phyloP scores from a whole-genome alignment of 2,888 invertebrate species.

The Ceramica pisi region DNA sequence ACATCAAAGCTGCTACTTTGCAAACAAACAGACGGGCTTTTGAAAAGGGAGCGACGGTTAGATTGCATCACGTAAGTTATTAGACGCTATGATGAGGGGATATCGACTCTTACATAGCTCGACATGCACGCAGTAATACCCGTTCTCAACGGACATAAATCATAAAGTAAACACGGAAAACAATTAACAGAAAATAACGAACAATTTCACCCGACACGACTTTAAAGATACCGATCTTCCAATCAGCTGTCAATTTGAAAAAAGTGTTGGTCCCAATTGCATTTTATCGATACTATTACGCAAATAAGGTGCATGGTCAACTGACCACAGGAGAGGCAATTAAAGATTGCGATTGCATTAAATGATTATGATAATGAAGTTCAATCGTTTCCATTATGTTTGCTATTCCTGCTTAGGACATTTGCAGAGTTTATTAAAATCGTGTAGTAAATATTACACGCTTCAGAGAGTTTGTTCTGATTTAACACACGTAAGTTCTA shows the following conservation, averaged over 20 bases:
- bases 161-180: constrained; percentile 72
- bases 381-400: constrained; percentile 44
- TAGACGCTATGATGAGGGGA: constrained; percentile 59
- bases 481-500: constrained; percentile 46
- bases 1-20: constrained; percentile 52
- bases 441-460: constrained; percentile 48
- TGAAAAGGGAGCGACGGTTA: constrained; percentile 55
- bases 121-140: constrained; percentile 60
- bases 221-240: constrained; percentile 74
- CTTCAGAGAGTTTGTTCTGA: constrained; percentile 46
- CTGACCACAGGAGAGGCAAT: constrained; percentile 44
- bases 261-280: constrained; percentile 57
- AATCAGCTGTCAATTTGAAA: constrained; percentile 76
- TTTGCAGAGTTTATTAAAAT: constrained; percentile 57
- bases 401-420: constrained; percentile 41
- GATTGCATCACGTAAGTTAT: constrained; percentile 59
- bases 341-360: constrained; percentile 56
- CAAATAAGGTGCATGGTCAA: constrained; percentile 53
- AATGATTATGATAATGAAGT: constrained; percentile 56
- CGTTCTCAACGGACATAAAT: constrained; percentile 65
- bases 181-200: constrained; percentile 74
- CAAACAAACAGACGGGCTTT: constrained; percentile 44
- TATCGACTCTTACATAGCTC: constrained; percentile 62
- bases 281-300: constrained; percentile 65
- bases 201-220: constrained; percentile 68